Conservation (phyloP, 2,797 vertebrate genomes). For the Enteromius argenteus region DNA sequence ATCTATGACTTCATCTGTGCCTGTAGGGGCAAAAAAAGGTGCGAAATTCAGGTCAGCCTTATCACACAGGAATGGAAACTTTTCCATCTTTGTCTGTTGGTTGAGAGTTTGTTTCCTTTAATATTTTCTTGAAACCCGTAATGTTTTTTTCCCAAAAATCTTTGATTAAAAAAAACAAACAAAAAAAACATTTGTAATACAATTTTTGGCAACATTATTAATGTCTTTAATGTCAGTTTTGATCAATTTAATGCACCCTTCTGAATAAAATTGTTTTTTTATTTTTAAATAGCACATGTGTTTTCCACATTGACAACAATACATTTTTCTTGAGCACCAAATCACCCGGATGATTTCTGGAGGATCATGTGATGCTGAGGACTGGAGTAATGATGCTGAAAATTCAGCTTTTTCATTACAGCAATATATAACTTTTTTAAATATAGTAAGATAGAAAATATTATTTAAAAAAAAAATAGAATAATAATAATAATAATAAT, state of each 20-base stretch:
- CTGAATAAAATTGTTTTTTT: too few species aligned
- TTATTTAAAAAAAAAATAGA: too few species aligned
- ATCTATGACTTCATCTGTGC: constrained; percentile 18
- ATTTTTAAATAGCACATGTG: neutral
- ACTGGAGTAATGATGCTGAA: neutral
- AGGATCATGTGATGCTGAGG: neutral
- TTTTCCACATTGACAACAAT: neutral
- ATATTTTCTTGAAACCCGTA: neutral
- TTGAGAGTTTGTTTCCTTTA: neutral
- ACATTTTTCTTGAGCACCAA: neutral
- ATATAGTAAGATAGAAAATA: neutral
- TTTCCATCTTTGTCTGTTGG: neutral
- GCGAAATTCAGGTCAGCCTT: neutral
- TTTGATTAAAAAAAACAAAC: neutral
- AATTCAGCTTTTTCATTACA: neutral
- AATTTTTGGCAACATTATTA: neutral
- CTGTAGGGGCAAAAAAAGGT: neutral
- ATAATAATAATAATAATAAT: too few species aligned
- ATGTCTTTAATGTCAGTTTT: neutral
- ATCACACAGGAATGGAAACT: neutral
- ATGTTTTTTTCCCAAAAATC: neutral
- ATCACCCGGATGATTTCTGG: neutral
- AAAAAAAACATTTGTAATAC: neutral
- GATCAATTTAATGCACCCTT: neutral
- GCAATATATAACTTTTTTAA: neutral